These are phyloP conservation scores for Stictocephala bisonia DNA, from an alignment of 2,888 invertebrate genomes.

Conservation along the genomic window DNA sequence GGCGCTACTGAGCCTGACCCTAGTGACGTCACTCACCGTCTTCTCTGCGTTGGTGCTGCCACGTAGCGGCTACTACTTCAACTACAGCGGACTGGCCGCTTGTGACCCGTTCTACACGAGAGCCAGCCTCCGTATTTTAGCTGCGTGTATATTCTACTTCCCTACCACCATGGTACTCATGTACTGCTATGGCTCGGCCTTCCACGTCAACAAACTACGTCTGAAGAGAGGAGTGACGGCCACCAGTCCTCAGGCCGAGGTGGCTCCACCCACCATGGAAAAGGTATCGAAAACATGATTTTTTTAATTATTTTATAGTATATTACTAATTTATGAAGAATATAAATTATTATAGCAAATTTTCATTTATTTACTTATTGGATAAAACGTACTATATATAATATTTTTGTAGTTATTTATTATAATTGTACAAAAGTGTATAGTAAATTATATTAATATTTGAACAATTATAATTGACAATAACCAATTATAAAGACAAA, in stretches of 20 bases:
- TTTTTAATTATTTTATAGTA: no score
- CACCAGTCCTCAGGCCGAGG: slow-evolving; percentile 66
- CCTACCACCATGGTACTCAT: slow-evolving; percentile 92
- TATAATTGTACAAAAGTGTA: no score
- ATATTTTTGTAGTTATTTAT: no score
- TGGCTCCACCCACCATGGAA: slow-evolving; percentile 67
- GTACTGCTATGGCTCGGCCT: slow-evolving; percentile 92
- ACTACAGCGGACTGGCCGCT: slow-evolving; percentile 84
- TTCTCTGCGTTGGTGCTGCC: slow-evolving; percentile 87
- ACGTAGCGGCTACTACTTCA: slow-evolving; percentile 89
- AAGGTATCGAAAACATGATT: no score
- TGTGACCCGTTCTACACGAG: slow-evolving; percentile 90
- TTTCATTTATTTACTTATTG: no score
- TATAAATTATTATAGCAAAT: no score
- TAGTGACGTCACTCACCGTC: slow-evolving; percentile 85
- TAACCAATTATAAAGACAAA: no score
- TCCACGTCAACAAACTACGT: slow-evolving; percentile 86
- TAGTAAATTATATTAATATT: no score
- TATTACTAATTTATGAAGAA: no score
- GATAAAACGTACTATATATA: no score
- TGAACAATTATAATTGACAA: no score
- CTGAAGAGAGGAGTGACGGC: slow-evolving; percentile 66
- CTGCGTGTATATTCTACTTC: slow-evolving; percentile 90
- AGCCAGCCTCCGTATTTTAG: slow-evolving; percentile 78
- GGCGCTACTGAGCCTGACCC: slow-evolving; percentile 84